These are phyloP conservation scores for Spea multiplicata DNA, from an alignment of 2,113 vertebrate species.

Conservation along the genomic window DNA sequence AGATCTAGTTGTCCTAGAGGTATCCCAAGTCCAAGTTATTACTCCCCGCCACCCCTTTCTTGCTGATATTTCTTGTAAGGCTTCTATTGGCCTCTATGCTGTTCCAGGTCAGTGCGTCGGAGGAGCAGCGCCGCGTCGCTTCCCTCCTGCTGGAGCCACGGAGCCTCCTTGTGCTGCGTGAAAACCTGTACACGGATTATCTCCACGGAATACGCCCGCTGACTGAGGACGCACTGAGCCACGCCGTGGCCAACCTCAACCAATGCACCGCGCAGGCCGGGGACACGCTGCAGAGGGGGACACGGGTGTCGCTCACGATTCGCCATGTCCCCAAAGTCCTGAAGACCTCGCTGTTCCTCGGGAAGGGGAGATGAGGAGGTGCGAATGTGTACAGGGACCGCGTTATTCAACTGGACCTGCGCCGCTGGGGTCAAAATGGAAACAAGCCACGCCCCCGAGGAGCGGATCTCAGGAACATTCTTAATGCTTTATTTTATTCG, in stretches of 20 bases:
- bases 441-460: too few relatives aligned
- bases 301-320: slow-evolving; percentile 81
- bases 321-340: slow-evolving; percentile 82
- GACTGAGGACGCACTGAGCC: slow-evolving; percentile 60
- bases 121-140: slow-evolving; percentile 68
- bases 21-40: neutral
- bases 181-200: slow-evolving; percentile 70
- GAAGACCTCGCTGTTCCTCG: slow-evolving; percentile 67
- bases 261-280: slow-evolving; percentile 53
- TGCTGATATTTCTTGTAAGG: too few relatives aligned
- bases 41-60: neutral
- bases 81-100: neutral
- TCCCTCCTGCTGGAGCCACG: slow-evolving; percentile 75
- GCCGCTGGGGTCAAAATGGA: too few relatives aligned
- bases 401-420: too few relatives aligned
- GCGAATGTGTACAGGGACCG: too few relatives aligned
- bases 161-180: slow-evolving; percentile 79
- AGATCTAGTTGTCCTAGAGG: neutral
- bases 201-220: slow-evolving; percentile 75
- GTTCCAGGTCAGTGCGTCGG: slow-evolving; percentile 55
- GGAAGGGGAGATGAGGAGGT: slow-evolving; percentile 57
- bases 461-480: too few relatives aligned
- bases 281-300: slow-evolving; percentile 66
- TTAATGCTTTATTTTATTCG: too few relatives aligned
- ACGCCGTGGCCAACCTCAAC: slow-evolving; percentile 66